These are phyloP conservation scores for Penaeus vannamei DNA, from an alignment of 1,140 invertebrate species.

Conservation along the genomic window DNA sequence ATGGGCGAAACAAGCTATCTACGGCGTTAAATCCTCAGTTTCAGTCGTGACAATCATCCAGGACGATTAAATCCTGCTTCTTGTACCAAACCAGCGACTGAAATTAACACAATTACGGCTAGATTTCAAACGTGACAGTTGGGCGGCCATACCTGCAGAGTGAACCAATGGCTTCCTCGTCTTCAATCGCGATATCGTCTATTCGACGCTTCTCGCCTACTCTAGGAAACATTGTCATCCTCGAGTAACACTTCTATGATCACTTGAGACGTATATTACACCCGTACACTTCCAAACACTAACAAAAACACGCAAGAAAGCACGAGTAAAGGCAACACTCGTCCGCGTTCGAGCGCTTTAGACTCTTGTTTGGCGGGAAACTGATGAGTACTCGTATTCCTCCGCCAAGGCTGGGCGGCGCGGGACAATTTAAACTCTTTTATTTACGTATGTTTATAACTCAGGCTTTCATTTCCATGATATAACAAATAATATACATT, in stretches of 20 bases:
- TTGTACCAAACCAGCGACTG: neutral
- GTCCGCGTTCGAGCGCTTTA: constrained; percentile 52
- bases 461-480: too few species aligned
- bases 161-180: constrained; percentile 63
- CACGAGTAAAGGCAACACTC: constrained; percentile 61
- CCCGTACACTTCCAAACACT: constrained; percentile 59
- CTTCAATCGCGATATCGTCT: constrained; percentile 61
- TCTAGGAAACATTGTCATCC: constrained; percentile 64
- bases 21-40: neutral
- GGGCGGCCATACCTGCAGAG: constrained; percentile 65
- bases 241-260: constrained; percentile 45
- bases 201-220: constrained; percentile 64
- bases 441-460: neutral
- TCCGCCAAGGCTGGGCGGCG: constrained; percentile 62
- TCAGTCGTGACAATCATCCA: constrained; percentile 42
- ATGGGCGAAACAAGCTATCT: constrained; percentile 12
- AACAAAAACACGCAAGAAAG: constrained; percentile 58
- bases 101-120: neutral
- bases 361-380: constrained; percentile 66
- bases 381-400: constrained; percentile 60
- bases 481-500: neutral
- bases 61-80: constrained; percentile 17
- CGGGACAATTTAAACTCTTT: constrained; percentile 61
- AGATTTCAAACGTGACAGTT: constrained; percentile 54
- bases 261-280: constrained; percentile 43